Evolutionary conservation across 2,113 vertebrate species (phyloP), one percentile per base, ranked within the genome.

Genomic region (Panurus biarmicus): DNA sequence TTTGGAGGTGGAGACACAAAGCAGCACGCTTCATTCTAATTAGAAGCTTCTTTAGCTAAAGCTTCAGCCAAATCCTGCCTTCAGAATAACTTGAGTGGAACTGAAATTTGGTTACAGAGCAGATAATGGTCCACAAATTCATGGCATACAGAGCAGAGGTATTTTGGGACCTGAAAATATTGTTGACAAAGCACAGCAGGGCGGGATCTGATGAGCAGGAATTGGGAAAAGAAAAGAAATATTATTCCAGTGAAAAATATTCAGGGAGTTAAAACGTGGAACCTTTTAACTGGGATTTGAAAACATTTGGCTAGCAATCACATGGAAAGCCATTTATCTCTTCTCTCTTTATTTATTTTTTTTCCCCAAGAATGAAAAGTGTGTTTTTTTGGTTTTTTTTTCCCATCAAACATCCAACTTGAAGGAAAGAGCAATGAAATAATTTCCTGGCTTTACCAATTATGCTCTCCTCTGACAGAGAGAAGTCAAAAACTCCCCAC

Each of bases 371-470:
- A 61, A 70, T 13, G 4, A 70, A 58, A 69, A 40, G 17, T 16
- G 17, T 18, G 47, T 25, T 13, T 66, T 36, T 36, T 38, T 48
- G 12, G 40, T 14, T 4, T 14, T 12, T 47, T 6, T 7, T 7
- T 33, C 47, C 26, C 1, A 48, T 54, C 62, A 42, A 64, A 69
- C 26, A 67, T 16, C 23, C 0, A 0, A 87, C 26, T 35, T 40
- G 48, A 91, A 91, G 72, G 58, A 80, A 89, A 54, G 58, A 76
- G 14, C 54, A 89, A 25, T 24, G 15, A 76, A 69, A 84, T 57
- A 60, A 69, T 94, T 79, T 73, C 91, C 88, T 89, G 60, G 69
- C 50, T 91, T 57, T 60, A 50, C 13, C 31, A 84, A 29, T 21
- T 36, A 35, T 69, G 29, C 11, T 64, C 18, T 79, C n/a, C 20